A percentile compares a stretch with the other conserved stretches of the same genome.
Conservation (phyloP, 2,113 vertebrate species). For the Phyllostomus discolor region DNA sequence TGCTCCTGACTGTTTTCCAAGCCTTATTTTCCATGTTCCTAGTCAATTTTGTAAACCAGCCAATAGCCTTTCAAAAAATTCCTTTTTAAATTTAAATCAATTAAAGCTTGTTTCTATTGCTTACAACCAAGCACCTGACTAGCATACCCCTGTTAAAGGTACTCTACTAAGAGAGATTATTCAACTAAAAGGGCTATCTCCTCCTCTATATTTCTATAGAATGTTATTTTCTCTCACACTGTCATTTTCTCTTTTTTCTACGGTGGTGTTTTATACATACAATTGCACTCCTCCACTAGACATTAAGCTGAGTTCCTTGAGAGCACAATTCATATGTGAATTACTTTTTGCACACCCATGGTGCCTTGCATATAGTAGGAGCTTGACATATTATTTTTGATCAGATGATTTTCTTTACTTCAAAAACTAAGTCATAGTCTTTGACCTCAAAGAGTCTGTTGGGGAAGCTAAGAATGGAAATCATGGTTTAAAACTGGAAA, state of each 20-base stretch:
- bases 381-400: neutral
- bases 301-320: neutral
- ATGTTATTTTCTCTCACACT: neutral
- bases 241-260: neutral
- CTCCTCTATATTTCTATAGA: neutral
- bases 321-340: neutral
- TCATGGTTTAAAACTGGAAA: neutral
- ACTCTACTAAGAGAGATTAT: neutral
- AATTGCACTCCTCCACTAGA: neutral
- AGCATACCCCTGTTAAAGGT: neutral
- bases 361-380: neutral
- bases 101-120: neutral
- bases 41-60: neutral
- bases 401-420: neutral
- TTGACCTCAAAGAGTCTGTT: neutral
- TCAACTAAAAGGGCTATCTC: neutral
- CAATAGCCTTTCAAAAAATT: neutral
- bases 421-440: neutral
- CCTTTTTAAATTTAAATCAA: neutral
- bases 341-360: neutral
- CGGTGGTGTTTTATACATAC: neutral
- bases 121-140: neutral
- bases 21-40: neutral
- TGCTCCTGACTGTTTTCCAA: neutral
- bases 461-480: neutral